Conservation (phyloP, 1,140 invertebrate species). For the Drosophila arizonae region DNA sequence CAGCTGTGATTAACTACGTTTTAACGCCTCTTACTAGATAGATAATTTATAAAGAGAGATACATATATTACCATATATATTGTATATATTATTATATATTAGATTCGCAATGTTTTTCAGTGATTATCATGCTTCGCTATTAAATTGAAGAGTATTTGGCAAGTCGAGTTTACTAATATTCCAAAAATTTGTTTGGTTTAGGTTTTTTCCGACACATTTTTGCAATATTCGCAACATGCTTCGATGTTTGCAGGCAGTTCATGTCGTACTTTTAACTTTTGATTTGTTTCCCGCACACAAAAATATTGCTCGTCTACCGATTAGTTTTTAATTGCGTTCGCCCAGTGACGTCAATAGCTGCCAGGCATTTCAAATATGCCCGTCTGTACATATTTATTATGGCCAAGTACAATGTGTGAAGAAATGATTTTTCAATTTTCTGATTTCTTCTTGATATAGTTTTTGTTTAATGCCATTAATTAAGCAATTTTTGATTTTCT, state of each 20-base stretch:
- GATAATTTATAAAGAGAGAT: too few species aligned
- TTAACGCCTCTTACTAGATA: too few species aligned
- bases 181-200: conserved; percentile 8
- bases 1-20: too few species aligned
- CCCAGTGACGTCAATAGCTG: conserved; percentile 65
- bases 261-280: conserved; percentile 42
- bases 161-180: background rate
- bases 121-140: background rate
- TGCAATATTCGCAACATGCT: background rate
- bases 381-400: conserved; percentile 13
- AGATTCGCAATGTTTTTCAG: background rate
- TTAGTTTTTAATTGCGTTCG: conserved; percentile 73
- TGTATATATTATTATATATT: too few species aligned
- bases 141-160: background rate
- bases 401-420: conserved; percentile 40
- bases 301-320: conserved; percentile 51
- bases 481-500: conserved; percentile 52
- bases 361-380: conserved; percentile 26
- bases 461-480: conserved; percentile 78
- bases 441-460: conserved; percentile 68
- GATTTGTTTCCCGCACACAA: conserved; percentile 41
- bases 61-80: too few species aligned
- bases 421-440: conserved; percentile 70
- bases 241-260: conserved; percentile 21
- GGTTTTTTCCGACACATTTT: conserved; percentile 16